Conservation (phyloP, 2,113 vertebrate genomes). For the cattle (Bos taurus) region ARS-UCD2.0 NC_037334.1:100864501-100865000, state of each 20-base stretch:
- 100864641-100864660: background rate
- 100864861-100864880: background rate
- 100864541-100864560: background rate
- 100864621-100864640: background rate
- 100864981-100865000: background rate
- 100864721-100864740: background rate
- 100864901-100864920: background rate
- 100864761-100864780: background rate
- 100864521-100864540: background rate
- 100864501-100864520: background rate
- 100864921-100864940: background rate
- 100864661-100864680: background rate
- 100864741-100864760: background rate
- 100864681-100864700: background rate
- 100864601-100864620: background rate
- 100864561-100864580: background rate
- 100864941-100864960: background rate
- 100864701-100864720: background rate
- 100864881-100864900: background rate
- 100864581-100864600: background rate
- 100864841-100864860: background rate
- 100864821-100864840: background rate
- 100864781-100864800: background rate
- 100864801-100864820: background rate
- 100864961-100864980: background rate